phyloP scores from a whole-genome alignment of 2,888 invertebrate species.

The Tetragnatha montana region DNA sequence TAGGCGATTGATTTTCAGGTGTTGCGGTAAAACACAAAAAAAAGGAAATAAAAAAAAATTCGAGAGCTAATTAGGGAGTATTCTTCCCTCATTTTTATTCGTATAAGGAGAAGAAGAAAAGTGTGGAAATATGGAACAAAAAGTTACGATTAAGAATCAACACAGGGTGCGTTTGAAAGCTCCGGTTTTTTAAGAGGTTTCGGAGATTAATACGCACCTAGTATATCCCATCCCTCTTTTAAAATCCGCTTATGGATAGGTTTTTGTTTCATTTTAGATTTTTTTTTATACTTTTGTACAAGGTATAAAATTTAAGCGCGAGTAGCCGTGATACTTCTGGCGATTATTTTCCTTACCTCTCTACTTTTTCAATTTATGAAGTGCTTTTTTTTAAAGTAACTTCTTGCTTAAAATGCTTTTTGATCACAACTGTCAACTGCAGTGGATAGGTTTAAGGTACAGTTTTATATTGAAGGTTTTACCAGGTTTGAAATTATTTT shows the following conservation, averaged over 20 bases:
- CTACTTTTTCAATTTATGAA: too few relatives aligned
- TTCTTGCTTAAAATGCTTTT: too few relatives aligned
- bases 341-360: too few relatives aligned
- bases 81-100: background rate
- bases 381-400: too few relatives aligned
- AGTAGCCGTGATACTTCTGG: too few relatives aligned
- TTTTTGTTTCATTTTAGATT: background rate
- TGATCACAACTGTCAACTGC: too few relatives aligned
- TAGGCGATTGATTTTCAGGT: conserved; percentile 1
- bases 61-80: background rate
- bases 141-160: background rate
- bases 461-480: too few relatives aligned
- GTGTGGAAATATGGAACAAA: background rate
- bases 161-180: background rate
- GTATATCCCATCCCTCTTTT: background rate
- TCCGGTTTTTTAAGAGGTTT: background rate
- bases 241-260: background rate
- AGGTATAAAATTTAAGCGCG: too few relatives aligned
- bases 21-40: background rate
- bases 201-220: background rate
- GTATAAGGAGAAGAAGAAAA: background rate
- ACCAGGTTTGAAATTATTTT: too few relatives aligned
- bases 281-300: background rate
- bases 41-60: background rate
- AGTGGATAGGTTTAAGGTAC: too few relatives aligned